These are phyloP conservation scores for Pogona vitticeps DNA, from an alignment of 2,113 vertebrate genomes.

Conservation along the genomic window DNA sequence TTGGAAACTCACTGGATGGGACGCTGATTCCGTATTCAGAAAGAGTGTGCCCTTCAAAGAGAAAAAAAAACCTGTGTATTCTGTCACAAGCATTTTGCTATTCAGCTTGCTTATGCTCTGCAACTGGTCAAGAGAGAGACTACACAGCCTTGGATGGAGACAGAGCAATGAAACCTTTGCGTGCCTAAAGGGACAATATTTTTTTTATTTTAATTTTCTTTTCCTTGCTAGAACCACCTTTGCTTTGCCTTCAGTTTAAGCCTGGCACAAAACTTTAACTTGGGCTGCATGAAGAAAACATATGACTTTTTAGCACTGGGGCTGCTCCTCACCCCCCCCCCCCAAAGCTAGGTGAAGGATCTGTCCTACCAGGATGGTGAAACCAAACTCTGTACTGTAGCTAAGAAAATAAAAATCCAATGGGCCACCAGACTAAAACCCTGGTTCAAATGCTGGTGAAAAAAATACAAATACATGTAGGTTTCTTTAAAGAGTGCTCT, in stretches of 20 bases:
- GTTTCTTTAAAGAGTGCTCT: neutral
- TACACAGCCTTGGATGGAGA: too few species aligned
- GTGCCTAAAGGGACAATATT: too few species aligned
- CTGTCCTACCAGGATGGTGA: neutral
- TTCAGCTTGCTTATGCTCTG: neutral
- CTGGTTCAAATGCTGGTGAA: too few species aligned
- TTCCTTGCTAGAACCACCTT: rapidly evolving
- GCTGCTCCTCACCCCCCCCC: neutral
- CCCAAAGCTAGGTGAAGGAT: neutral
- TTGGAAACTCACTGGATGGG: neutral
- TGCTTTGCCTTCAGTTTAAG: neutral
- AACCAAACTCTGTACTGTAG: neutral
- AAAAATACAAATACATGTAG: rapidly evolving
- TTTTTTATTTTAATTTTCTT: too few species aligned
- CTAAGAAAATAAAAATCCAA: neutral
- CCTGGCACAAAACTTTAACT: too few species aligned
- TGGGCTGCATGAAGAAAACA: neutral
- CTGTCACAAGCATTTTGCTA: too few species aligned
- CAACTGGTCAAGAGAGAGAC: too few species aligned
- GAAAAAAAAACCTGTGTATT: too few species aligned
- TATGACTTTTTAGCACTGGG: rapidly evolving
- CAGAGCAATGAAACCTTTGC: too few species aligned
- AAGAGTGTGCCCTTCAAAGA: neutral
- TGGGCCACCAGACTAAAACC: too few species aligned
- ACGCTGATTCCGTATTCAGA: too few species aligned